Evolutionary conservation across 2,113 vertebrate species (phyloP).

Genomic region (Hydrochoerus hydrochaeris): DNA sequence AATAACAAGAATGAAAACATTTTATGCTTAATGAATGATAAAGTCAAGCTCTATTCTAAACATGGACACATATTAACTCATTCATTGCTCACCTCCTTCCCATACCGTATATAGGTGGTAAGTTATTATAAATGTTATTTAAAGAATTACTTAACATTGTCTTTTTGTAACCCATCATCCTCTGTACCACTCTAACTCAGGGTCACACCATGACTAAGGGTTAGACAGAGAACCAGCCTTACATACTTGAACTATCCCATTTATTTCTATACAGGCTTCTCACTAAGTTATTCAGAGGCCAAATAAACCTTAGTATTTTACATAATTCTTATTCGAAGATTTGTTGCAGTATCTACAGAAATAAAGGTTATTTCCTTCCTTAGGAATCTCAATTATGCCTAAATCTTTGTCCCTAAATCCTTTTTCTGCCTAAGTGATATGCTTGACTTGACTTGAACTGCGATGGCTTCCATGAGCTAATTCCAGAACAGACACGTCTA

Average conservation of each 20-base stretch:
- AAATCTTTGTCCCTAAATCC: neutral
- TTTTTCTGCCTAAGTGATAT: neutral
- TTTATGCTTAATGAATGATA: no score
- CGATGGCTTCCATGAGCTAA: neutral
- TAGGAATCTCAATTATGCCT: neutral
- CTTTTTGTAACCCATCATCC: neutral
- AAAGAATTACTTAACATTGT: conserved; percentile 14
- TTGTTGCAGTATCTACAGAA: neutral
- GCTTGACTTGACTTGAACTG: neutral
- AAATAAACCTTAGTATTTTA: neutral
- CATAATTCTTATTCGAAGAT: neutral
- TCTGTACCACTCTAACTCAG: neutral
- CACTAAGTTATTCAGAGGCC: neutral
- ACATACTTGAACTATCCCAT: neutral
- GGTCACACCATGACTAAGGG: neutral
- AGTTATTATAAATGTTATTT: conserved; percentile 7
- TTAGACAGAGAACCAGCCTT: neutral
- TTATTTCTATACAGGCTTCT: conserved; percentile 31
- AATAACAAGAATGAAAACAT: conserved; percentile 36
- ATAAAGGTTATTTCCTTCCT: neutral
- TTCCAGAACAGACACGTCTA: neutral
- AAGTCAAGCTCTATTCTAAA: no score
- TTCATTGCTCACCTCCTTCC: neutral
- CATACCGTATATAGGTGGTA: neutral
- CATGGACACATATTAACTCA: conserved; percentile 14